phyloP scores from a whole-genome alignment of 2,113 vertebrate genomes.

The Platysternon megacephalum region DNA sequence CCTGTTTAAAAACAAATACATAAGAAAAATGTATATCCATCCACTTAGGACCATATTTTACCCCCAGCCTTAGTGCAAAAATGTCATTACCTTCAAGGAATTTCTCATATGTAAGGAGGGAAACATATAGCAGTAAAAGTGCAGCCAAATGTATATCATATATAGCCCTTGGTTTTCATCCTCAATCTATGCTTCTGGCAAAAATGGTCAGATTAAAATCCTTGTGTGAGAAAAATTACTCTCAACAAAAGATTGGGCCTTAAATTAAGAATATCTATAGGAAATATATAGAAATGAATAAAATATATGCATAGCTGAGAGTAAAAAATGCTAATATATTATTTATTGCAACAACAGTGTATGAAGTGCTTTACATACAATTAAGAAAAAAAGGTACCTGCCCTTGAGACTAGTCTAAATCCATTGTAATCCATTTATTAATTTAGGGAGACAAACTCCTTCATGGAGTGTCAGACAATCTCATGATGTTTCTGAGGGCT shows the following conservation, averaged over 20 bases:
- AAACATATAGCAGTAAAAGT: background rate
- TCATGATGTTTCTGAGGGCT: slow-evolving; percentile 45
- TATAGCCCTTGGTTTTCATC: background rate
- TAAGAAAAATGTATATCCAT: too few relatives aligned
- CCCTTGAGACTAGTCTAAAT: slow-evolving; percentile 51
- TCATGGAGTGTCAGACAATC: background rate
- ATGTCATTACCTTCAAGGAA: background rate
- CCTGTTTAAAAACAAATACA: background rate
- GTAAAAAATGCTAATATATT: background rate
- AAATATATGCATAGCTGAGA: background rate
- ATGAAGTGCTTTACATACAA: slow-evolving; percentile 24
- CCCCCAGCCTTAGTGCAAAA: background rate
- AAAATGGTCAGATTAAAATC: background rate
- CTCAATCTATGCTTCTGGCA: background rate
- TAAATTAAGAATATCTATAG: background rate
- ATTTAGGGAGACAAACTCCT: slow-evolving; percentile 50
- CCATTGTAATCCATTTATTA: slow-evolving; percentile 43
- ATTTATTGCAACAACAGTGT: background rate
- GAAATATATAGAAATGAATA: background rate
- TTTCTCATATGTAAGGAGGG: background rate
- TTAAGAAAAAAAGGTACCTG: slow-evolving; percentile 40
- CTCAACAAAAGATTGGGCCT: background rate
- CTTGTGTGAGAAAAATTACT: background rate
- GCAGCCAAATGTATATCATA: background rate
- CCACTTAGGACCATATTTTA: background rate